Conservation (phyloP, 2,888 invertebrate species). For the Chrysolina haemoptera region DNA sequence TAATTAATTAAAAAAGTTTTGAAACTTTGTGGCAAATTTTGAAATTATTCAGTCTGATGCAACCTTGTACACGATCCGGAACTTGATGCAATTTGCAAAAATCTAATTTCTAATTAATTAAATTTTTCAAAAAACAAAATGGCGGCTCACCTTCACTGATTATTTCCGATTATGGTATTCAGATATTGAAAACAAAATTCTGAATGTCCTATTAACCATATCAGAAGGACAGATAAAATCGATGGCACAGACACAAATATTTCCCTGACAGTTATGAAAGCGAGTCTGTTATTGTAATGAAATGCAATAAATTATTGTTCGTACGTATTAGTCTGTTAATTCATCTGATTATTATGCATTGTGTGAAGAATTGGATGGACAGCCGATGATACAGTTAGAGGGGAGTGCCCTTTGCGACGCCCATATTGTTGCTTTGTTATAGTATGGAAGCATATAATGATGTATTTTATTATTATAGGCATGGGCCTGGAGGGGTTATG, state of each 20-base stretch:
- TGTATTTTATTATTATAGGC: constrained; percentile 10
- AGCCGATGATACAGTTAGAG: constrained; percentile 37
- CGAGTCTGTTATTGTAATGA: constrained; percentile 31
- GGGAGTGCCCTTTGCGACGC: constrained; percentile 40
- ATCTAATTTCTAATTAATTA: no score
- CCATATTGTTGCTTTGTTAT: constrained; percentile 33
- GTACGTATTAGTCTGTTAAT: constrained; percentile 47
- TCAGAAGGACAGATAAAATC: not conserved
- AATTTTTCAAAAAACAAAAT: no score
- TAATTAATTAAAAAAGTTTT: no score
- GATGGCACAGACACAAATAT: not conserved
- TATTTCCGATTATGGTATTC: no score
- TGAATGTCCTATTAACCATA: not conserved
- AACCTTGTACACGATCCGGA: no score
- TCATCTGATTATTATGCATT: constrained; percentile 38
- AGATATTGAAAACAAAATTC: no score
- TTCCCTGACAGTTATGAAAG: constrained; percentile 26
- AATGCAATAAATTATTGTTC: constrained; percentile 32
- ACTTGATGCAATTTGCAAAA: no score
- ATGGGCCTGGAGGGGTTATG: not conserved
- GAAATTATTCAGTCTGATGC: no score
- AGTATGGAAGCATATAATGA: not conserved
- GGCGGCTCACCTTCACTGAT: no score
- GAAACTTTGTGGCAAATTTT: no score
- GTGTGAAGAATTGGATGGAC: constrained; percentile 29